phyloP scores from a whole-genome alignment of 2,888 invertebrate genomes.

The Metellina segmentata region DNA sequence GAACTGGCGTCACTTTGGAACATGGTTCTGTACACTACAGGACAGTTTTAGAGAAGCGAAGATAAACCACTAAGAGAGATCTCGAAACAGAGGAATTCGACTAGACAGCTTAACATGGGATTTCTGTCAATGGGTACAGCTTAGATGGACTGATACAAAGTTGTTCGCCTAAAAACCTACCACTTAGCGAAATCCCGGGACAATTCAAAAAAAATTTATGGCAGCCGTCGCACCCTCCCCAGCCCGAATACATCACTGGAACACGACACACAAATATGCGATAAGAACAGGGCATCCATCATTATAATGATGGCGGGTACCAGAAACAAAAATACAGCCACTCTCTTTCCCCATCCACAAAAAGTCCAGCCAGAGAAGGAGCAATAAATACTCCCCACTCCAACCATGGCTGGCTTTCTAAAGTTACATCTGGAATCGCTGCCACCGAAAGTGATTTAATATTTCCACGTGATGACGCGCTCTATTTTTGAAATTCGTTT shows the following conservation, averaged over 20 bases:
- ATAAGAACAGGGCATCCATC: slow-evolving; percentile 36
- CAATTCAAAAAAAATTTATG: neutral
- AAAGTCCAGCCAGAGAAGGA: neutral
- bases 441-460: slow-evolving; percentile 56
- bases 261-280: slow-evolving; percentile 21
- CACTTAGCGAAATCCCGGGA: neutral
- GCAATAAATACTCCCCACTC: slow-evolving; percentile 5
- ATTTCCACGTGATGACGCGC: slow-evolving; percentile 34
- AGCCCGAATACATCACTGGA: slow-evolving; percentile 8
- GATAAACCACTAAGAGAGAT: no score
- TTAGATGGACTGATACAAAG: neutral
- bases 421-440: slow-evolving; percentile 37
- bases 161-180: neutral
- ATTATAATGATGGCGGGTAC: slow-evolving; percentile 23
- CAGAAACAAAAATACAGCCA: slow-evolving; percentile 5
- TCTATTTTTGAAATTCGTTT: slow-evolving; percentile 56
- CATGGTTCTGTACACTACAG: no score
- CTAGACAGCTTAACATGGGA: neutral
- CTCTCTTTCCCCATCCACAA: neutral
- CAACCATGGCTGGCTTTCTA: slow-evolving; percentile 13
- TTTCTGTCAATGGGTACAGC: neutral
- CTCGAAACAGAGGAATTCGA: neutral
- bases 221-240: neutral
- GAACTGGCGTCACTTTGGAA: no score
- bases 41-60: no score